Conservation (phyloP, 2,888 invertebrate genomes). For the Chloroclystis v-ata region DNA sequence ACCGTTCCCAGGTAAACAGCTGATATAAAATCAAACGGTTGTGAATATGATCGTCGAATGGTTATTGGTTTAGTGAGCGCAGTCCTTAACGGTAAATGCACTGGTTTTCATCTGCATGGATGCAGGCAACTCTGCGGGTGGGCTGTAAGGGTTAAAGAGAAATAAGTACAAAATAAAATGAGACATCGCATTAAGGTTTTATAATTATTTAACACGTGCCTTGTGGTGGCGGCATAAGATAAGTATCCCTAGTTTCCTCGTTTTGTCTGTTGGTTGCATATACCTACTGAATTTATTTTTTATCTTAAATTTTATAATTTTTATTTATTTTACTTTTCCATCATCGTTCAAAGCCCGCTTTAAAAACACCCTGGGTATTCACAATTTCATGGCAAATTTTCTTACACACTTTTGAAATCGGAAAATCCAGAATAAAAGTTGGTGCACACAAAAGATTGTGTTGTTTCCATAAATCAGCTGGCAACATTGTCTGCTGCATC, state of each 20-base stretch:
- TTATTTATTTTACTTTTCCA: too few species aligned
- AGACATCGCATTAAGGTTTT: too few species aligned
- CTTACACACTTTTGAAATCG: neutral
- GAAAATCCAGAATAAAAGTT: conserved; percentile 7
- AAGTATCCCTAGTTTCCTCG: too few species aligned
- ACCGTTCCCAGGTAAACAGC: neutral
- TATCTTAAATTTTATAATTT: too few species aligned
- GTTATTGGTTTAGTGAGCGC: conserved; percentile 1
- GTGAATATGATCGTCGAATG: neutral
- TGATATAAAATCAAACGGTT: neutral
- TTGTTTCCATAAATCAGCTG: conserved; percentile 10
- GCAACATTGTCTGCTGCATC: conserved; percentile 15
- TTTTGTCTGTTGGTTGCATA: too few species aligned
- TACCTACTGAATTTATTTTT: too few species aligned
- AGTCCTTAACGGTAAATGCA: conserved; percentile 14
- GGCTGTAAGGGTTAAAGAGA: conserved; percentile 10
- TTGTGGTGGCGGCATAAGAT: too few species aligned
- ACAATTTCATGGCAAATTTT: neutral
- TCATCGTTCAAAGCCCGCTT: too few species aligned
- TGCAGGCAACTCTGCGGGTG: conserved; percentile 3
- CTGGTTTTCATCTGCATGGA: conserved; percentile 16
- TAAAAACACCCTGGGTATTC: neutral
- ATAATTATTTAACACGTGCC: too few species aligned
- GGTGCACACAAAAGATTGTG: conserved; percentile 14
- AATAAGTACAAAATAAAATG: neutral